These are phyloP conservation scores for Lucilia sericata DNA, from an alignment of 1,140 invertebrate genomes.

Conservation along the genomic window DNA sequence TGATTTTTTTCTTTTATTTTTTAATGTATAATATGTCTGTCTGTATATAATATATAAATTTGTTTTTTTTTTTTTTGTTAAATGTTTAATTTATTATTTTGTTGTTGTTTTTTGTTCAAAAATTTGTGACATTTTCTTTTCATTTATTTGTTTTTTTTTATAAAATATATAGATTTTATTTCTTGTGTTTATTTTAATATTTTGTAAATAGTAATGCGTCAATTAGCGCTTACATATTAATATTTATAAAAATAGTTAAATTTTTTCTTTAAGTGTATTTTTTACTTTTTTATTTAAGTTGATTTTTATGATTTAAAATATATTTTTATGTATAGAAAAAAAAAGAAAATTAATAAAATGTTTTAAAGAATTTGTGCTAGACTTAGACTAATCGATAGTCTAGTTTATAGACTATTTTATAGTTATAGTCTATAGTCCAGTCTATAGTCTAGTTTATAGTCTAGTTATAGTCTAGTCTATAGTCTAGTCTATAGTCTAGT, in stretches of 20 bases:
- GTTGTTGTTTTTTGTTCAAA: not conserved
- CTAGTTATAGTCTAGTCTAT: too few relatives aligned
- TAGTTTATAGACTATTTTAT: too few relatives aligned
- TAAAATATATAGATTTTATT: conserved; percentile 36
- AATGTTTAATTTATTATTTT: conserved; percentile 4
- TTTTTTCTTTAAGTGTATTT: conserved; percentile 5
- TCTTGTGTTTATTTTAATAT: not conserved
- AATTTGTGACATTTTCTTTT: conserved; percentile 33
- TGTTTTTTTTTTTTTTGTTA: not conserved
- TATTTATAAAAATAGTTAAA: conserved; percentile 28
- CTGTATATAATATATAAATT: conserved; percentile 13
- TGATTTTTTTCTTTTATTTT: not conserved
- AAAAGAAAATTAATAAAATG: not conserved
- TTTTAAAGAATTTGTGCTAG: not conserved
- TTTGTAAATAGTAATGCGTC: conserved; percentile 52
- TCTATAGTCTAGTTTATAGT: too few relatives aligned
- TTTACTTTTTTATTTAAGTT: not conserved
- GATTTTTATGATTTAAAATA: not conserved
- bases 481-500: too few relatives aligned
- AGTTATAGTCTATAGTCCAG: too few relatives aligned
- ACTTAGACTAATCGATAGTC: too few relatives aligned
- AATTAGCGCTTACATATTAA: conserved; percentile 42
- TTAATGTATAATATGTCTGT: not conserved
- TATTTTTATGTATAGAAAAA: not conserved
- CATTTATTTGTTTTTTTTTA: conserved; percentile 21